Conservation (phyloP, 1,140 invertebrate genomes). For the Zaprionus tsacasi region DNA sequence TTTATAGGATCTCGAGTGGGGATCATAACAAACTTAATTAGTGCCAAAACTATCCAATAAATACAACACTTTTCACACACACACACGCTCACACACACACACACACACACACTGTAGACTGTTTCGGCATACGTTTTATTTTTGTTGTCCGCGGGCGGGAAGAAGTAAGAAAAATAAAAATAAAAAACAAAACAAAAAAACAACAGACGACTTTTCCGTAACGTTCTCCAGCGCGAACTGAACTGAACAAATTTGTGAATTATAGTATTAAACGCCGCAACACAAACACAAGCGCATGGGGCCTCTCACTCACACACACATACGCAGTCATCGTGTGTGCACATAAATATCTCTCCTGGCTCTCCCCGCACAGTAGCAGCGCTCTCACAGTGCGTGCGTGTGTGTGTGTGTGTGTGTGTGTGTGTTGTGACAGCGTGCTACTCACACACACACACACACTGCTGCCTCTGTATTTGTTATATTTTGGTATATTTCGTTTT, state of each 20-base stretch:
- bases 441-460: conserved; percentile 6
- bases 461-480: conserved; percentile 42
- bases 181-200: conserved; percentile 27
- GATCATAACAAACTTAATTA: not conserved
- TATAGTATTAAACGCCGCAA: conserved; percentile 69
- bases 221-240: conserved; percentile 79
- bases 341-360: conserved; percentile 9
- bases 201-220: conserved; percentile 70
- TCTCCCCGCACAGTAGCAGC: not conserved
- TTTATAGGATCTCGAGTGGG: not conserved
- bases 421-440: conserved; percentile 15
- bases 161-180: conserved; percentile 11
- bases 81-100: not conserved
- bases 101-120: not conserved
- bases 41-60: not conserved
- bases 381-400: not conserved
- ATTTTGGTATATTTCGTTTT: conserved; percentile 58
- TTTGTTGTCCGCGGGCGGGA: not conserved
- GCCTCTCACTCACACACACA: not conserved
- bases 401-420: conserved; percentile 10
- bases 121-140: conserved; percentile 28
- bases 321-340: not conserved
- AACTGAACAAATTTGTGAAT: conserved; percentile 76
- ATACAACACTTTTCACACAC: not conserved
- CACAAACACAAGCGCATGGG: conserved; percentile 31